Conservation (phyloP, 1,140 invertebrate genomes). For the Bombus sylvicola region DNA sequence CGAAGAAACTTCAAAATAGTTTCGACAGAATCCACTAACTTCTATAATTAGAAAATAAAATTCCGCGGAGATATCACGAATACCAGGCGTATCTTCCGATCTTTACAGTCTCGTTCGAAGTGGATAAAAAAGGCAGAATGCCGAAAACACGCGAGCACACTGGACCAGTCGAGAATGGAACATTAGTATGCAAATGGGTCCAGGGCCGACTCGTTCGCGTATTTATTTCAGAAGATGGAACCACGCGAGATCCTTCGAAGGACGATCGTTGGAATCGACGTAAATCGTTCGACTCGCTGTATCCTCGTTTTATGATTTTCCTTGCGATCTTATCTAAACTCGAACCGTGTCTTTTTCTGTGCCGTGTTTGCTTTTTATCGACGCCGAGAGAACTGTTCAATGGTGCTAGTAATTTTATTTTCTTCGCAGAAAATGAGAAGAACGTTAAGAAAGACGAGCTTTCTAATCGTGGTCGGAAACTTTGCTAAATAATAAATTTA, state of each 20-base stretch:
- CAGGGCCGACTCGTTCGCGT: not conserved
- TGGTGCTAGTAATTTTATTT: too few relatives aligned
- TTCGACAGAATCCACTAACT: not conserved
- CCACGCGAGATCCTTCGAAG: constrained; percentile 44
- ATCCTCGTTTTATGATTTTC: constrained; percentile 8
- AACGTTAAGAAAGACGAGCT: not conserved
- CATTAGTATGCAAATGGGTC: constrained; percentile 57
- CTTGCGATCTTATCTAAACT: not conserved
- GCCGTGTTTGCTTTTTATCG: not conserved
- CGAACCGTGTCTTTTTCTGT: not conserved
- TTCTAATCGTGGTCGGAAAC: not conserved
- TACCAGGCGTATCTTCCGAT: not conserved
- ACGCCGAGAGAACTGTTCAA: too few relatives aligned
- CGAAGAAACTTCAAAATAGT: not conserved
- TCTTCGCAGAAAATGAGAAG: too few relatives aligned
- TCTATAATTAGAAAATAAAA: not conserved
- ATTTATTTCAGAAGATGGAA: constrained; percentile 42
- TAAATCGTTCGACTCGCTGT: not conserved
- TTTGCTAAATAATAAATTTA: not conserved
- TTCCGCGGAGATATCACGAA: not conserved
- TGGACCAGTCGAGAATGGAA: not conserved
- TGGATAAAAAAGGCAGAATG: not conserved
- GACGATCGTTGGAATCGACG: constrained; percentile 31
- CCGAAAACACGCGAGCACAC: constrained; percentile 13
- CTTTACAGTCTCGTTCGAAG: not conserved